phyloP scores from a whole-genome alignment of 2,797 vertebrate genomes.

The Ptychadena robeensis region DNA sequence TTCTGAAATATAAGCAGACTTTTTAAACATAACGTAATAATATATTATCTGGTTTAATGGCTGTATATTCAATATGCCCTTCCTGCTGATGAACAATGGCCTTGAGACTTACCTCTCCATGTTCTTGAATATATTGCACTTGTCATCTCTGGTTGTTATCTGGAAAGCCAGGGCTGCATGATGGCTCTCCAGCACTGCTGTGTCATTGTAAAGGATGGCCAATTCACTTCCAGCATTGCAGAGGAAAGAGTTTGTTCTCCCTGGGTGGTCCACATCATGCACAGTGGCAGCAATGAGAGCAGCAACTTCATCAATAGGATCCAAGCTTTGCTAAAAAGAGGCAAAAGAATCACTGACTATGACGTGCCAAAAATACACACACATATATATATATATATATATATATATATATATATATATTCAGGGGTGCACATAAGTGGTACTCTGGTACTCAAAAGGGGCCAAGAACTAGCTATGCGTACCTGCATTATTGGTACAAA shows the following conservation, averaged over 20 bases:
- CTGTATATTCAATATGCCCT: background rate
- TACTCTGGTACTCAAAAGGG: no score
- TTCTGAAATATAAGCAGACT: no score
- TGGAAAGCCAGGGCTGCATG: slow-evolving; percentile 95
- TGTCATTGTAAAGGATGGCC: slow-evolving; percentile 93
- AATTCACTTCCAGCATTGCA: slow-evolving; percentile 93
- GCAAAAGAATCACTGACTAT: slow-evolving; percentile 9
- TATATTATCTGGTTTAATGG: no score
- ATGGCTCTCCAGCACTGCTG: slow-evolving; percentile 92
- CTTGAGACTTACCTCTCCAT: slow-evolving; percentile 84
- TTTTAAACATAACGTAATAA: no score
- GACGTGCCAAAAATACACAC: no score
- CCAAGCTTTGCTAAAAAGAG: slow-evolving; percentile 87
- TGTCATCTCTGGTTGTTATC: slow-evolving; percentile 88
- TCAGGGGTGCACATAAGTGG: no score
- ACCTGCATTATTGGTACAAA: no score
- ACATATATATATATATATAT: no score
- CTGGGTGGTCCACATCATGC: slow-evolving; percentile 94
- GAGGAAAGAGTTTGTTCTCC: slow-evolving; percentile 94
- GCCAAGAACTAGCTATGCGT: no score
- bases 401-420: no score
- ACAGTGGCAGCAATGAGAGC: slow-evolving; percentile 93
- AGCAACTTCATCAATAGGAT: slow-evolving; percentile 88
- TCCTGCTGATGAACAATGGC: background rate
- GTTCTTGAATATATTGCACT: slow-evolving; percentile 96